These are phyloP conservation scores for Hephaestus fuliginosus DNA, from an alignment of 2,797 vertebrate species.

Conservation along the genomic window DNA sequence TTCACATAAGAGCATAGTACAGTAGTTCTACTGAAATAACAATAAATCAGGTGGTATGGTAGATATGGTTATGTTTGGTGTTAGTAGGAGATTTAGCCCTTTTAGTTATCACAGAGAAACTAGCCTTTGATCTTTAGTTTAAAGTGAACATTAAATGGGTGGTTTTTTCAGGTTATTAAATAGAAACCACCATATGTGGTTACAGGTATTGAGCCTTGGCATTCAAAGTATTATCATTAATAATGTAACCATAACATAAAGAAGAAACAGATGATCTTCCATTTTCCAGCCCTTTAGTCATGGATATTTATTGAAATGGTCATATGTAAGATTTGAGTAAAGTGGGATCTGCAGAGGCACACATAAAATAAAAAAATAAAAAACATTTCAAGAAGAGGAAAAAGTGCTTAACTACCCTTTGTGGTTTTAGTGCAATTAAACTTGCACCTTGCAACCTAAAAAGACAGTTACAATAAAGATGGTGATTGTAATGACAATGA, in stretches of 20 bases:
- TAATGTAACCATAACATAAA: background rate
- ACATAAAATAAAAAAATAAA: conserved; percentile 26
- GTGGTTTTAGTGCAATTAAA: conserved; percentile 33
- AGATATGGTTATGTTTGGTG: background rate
- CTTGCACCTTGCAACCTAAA: conserved; percentile 17
- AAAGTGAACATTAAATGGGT: background rate
- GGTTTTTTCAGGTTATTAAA: background rate
- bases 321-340: background rate
- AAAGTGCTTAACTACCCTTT: conserved; percentile 22
- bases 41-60: background rate
- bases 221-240: conserved; percentile 6
- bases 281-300: background rate
- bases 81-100: background rate
- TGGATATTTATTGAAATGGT: background rate
- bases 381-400: conserved; percentile 17
- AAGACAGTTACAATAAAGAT: conserved; percentile 39
- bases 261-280: background rate
- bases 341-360: conserved; percentile 15
- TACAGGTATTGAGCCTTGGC: background rate
- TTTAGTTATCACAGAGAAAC: background rate
- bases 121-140: conserved; percentile 4
- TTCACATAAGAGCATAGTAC: background rate
- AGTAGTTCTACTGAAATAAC: background rate
- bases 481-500: conserved; percentile 47
- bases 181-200: background rate